Evolutionary conservation across 1,140 invertebrate genomes (phyloP), one percentile per base, ranked within the genome.

Genomic region (Homalodisca vitripennis): DNA sequence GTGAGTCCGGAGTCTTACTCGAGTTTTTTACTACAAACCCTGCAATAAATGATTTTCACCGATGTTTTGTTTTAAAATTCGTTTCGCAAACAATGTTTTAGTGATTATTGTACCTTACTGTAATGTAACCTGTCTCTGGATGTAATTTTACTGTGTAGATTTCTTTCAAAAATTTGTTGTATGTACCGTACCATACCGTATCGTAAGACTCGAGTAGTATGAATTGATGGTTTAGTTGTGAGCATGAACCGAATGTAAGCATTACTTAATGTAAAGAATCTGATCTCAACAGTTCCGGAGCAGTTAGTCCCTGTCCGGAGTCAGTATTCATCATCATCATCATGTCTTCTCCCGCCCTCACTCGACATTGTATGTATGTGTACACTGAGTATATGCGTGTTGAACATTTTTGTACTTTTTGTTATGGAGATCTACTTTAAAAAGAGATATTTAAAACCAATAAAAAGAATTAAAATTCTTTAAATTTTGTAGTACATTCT

Each of bases 351-450:
- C 31, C n/a, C 34, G 14, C 22, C 31, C 62, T 32, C 57, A 27
- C 34, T 34, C 62, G 6, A 41, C 62, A 64, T 41, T 22, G 63
- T 66, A 66, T 66, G 63, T 66, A 46, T 66, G 32, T 66, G 63
- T 26, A 46, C 41, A 60, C 27, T 14, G 22, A 60, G 27, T 27
- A 3, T 66, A 27, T 46, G 41, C 31, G 63, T 66, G 63, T 66
- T 66, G 41, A 66, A n/a, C 32, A 64, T 66, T 66, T 66, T 66
- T 66, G 63, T 66, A 66, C 63, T 66, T 66, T 66, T 66, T 66
- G 63, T 66, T 66, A 66, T 66, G 24, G 41, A 46, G 32, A 66
- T 47, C 47, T 34, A 47, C 46, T 27, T 46, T 46, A 47, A 46
- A 46, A 66, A 66, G 63, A 66, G 20, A 64, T 66, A 46, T 66